Conservation (phyloP, 1,140 invertebrate species). For the Apis laboriosa region DNA sequence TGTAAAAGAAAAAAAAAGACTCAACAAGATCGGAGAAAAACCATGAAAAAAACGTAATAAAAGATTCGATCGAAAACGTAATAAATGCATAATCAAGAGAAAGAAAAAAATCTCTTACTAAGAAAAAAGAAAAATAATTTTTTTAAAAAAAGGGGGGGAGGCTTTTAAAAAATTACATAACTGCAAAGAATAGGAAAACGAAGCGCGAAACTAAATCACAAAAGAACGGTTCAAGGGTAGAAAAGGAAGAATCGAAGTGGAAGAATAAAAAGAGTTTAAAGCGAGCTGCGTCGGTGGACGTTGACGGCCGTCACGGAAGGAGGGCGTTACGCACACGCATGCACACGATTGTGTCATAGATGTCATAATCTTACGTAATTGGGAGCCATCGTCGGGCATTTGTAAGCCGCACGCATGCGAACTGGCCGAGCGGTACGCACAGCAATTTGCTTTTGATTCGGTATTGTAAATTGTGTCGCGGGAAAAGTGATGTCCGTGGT, state of each 20-base stretch:
- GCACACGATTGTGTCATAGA: constrained; percentile 75
- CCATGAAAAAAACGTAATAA: neutral
- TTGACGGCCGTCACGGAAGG: constrained; percentile 69
- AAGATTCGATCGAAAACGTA: neutral
- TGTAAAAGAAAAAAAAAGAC: neutral
- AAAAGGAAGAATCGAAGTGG: neutral
- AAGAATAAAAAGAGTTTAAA: neutral
- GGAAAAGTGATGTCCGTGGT: constrained; percentile 63
- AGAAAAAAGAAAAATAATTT: neutral
- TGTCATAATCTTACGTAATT: constrained; percentile 79
- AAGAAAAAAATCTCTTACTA: neutral
- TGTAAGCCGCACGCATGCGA: constrained; percentile 74
- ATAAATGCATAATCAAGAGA: neutral
- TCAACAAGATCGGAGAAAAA: neutral
- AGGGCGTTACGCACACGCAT: constrained; percentile 72
- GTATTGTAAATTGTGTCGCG: constrained; percentile 69
- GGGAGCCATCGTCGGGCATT: constrained; percentile 68
- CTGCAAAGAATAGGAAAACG: neutral
- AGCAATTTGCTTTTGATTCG: constrained; percentile 73
- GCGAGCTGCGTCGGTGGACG: constrained; percentile 34
- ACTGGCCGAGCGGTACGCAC: constrained; percentile 66
- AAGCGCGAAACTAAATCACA: no score
- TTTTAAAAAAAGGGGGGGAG: neutral
- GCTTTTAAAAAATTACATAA: no score
- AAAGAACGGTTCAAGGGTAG: neutral